These are phyloP conservation scores for Watersipora subatra DNA, from an alignment of 1,140 invertebrate genomes.

Conservation along the genomic window DNA sequence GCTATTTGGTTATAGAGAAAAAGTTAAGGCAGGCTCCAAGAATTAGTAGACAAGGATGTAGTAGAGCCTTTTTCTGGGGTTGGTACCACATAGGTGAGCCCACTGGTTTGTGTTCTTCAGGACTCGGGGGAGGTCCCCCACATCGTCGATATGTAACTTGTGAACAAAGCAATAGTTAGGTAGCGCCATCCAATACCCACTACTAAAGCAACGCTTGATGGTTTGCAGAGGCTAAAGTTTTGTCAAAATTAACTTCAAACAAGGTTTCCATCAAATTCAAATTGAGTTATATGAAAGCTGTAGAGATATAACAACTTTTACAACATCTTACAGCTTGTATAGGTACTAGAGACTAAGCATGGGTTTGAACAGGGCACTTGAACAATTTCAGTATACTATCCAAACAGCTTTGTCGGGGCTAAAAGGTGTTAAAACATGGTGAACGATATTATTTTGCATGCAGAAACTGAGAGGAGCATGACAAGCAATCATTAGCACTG, in stretches of 20 bases:
- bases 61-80: constrained; percentile 6
- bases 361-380: constrained; percentile 15
- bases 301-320: constrained; percentile 19
- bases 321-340: constrained; percentile 13
- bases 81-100: constrained; percentile 23
- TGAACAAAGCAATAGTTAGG: constrained; percentile 17
- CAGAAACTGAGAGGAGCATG: background rate
- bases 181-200: constrained; percentile 20
- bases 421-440: background rate
- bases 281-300: constrained; percentile 17
- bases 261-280: constrained; percentile 17
- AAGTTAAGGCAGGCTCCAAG: background rate
- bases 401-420: background rate
- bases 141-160: constrained; percentile 19
- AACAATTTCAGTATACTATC: background rate
- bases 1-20: background rate
- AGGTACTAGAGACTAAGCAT: constrained; percentile 19
- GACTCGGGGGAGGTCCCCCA: constrained; percentile 14
- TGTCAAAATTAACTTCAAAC: constrained; percentile 17
- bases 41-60: background rate
- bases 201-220: constrained; percentile 16
- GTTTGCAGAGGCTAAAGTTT: constrained; percentile 17
- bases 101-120: constrained; percentile 21
- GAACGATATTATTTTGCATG: background rate
- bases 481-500: background rate